Conservation (phyloP, 2,888 invertebrate species). For the Erynnis tages region DNA sequence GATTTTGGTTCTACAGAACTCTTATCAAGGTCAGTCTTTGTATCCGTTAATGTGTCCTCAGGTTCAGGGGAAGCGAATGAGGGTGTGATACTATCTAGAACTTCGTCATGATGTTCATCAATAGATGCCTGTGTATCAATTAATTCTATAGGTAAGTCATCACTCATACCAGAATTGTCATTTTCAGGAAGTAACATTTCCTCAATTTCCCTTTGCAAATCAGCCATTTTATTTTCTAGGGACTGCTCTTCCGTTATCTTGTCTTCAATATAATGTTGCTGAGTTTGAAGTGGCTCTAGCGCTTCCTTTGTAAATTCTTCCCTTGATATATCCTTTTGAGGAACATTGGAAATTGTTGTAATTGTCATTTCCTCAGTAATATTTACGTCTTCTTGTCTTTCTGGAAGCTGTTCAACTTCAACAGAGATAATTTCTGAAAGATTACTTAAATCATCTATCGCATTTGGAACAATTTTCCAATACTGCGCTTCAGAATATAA, state of each 20-base stretch:
- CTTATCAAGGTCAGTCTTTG: slow-evolving; percentile 11
- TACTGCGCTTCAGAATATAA: slow-evolving; percentile 70
- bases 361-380: slow-evolving; percentile 2
- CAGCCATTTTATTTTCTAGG: slow-evolving; percentile 74
- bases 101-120: slow-evolving; percentile 58
- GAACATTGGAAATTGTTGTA: neutral
- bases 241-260: slow-evolving; percentile 64
- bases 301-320: slow-evolving; percentile 39
- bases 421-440: slow-evolving; percentile 54
- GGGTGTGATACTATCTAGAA: slow-evolving; percentile 57
- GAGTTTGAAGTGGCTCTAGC: slow-evolving; percentile 33
- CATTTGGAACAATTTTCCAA: slow-evolving; percentile 65
- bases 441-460: slow-evolving; percentile 44
- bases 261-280: slow-evolving; percentile 30
- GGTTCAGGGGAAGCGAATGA: slow-evolving; percentile 62
- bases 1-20: slow-evolving; percentile 19
- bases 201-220: slow-evolving; percentile 74
- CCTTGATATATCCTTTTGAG: slow-evolving; percentile 26
- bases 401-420: slow-evolving; percentile 41
- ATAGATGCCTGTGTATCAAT: slow-evolving; percentile 47
- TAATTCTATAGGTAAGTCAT: slow-evolving; percentile 59
- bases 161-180: slow-evolving; percentile 62
- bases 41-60: slow-evolving; percentile 38
- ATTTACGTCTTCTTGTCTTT: slow-evolving; percentile 26
- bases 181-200: slow-evolving; percentile 74